Evolutionary conservation across 2,797 vertebrate species (phyloP).

Genomic region (Mus spretus): DNA sequence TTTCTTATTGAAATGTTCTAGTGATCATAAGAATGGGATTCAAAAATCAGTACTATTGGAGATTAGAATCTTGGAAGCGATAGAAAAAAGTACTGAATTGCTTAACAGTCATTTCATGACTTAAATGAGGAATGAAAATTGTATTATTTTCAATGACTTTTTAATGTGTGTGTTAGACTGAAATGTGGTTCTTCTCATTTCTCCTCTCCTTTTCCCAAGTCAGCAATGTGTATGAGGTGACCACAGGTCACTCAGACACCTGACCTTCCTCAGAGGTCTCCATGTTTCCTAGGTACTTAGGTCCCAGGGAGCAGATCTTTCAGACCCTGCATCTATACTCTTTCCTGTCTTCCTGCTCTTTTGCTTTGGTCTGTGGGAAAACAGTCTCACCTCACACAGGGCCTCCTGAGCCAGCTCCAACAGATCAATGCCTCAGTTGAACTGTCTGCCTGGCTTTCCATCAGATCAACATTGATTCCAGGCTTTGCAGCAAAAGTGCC

Average conservation of each 20-base stretch:
- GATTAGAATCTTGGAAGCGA: slow-evolving; percentile 15
- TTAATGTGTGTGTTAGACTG: neutral
- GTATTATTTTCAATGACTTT: neutral
- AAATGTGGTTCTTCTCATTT: neutral
- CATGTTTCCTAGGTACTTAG: neutral
- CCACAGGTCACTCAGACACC: neutral
- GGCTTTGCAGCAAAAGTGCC: slow-evolving; percentile 26
- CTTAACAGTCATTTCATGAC: neutral
- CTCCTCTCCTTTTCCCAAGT: neutral
- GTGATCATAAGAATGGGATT: neutral
- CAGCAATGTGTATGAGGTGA: neutral
- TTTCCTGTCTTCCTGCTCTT: neutral
- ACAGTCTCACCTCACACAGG: neutral
- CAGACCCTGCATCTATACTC: neutral
- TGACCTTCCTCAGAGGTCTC: neutral
- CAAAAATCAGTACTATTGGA: slow-evolving; percentile 10
- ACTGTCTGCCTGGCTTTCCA: slow-evolving; percentile 60
- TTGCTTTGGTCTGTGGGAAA: neutral
- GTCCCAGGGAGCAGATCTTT: neutral
- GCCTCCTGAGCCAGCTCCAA: neutral
- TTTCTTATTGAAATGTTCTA: neutral
- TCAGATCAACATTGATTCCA: slow-evolving; percentile 56
- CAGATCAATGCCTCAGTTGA: neutral
- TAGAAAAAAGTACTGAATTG: neutral
- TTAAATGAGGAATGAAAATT: neutral